Evolutionary conservation across 92 coral and sea anemone genomes (phyloP), one percentile per base, ranked within the genome.

Genomic region (Montipora capitata): DNA sequence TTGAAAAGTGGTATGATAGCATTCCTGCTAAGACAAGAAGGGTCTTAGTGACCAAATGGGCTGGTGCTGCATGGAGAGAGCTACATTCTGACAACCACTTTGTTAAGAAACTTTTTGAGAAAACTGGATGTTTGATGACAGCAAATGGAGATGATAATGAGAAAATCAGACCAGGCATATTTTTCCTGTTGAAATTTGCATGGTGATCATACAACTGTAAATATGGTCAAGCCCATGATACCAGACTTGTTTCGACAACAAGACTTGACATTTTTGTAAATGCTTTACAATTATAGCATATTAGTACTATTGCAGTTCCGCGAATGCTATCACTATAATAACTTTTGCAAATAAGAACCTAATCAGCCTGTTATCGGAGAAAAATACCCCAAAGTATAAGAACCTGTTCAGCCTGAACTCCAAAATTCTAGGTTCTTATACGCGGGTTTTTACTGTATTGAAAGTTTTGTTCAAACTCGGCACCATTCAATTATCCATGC

Each of bases 11-110:
- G 92, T 89, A 89, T 69, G 93, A 89, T 59, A 77, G 85, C 72
- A 63, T 77, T 75, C 59, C 80, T 76, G 86, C 90, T 41, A 89
- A 84, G 62, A 69, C 71, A 70, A 84, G 93, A 57, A 83, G 89
- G 88, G 83, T 89, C 70, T 78, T 89, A 48, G 77, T 89, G 89
- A 89, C 89, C 17, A 83, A 89, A 84, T 89, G 89, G 89, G 78
- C 91, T 72, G 85, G 77, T 82, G 67, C 41, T 18, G 87, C 87
- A 51, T 69, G 86, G 86, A 68, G 56, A 17, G 86, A 81, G 40
- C 86, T 81, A n/a, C 40, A 43, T 35, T 73, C 86, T 68, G 86
- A 81, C 13, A 17, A 44, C 39, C 9, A 61, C 49, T 38, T 81
- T 13, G 58, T 52, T 2, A 67, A 67, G 72, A 67, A 67, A 67